phyloP scores from a whole-genome alignment of 2,797 vertebrate genomes.

The Ibycter americanus region DNA sequence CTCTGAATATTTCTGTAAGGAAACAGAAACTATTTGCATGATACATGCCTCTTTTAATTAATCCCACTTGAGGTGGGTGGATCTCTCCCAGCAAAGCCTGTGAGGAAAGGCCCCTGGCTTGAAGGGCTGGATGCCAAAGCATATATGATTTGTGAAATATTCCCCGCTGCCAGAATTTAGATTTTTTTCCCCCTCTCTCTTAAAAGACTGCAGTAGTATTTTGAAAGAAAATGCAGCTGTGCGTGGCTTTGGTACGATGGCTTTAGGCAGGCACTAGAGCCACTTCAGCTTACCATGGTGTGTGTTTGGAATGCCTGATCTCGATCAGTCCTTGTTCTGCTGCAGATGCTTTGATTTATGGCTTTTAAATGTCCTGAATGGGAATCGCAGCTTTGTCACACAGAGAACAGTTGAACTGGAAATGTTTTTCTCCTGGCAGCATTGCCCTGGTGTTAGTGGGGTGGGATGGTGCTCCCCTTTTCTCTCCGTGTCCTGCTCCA shows the following conservation, averaged over 20 bases:
- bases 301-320: background rate
- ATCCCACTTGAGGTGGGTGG: constrained; percentile 71
- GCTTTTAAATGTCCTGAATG: constrained; percentile 51
- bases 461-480: constrained; percentile 14
- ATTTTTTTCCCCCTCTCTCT: constrained; percentile 9
- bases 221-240: constrained; percentile 42
- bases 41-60: constrained; percentile 66
- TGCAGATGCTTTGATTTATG: constrained; percentile 43
- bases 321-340: constrained; percentile 4
- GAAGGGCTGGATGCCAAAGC: constrained; percentile 37
- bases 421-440: constrained; percentile 53
- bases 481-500: background rate
- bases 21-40: constrained; percentile 63
- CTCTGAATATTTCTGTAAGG: constrained; percentile 57
- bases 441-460: background rate
- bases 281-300: background rate
- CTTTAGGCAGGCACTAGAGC: constrained; percentile 8
- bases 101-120: constrained; percentile 49
- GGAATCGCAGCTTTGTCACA: constrained; percentile 39
- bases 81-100: constrained; percentile 59
- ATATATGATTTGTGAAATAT: constrained; percentile 59
- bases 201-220: constrained; percentile 40
- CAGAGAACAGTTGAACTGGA: constrained; percentile 51
- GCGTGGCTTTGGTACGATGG: background rate
- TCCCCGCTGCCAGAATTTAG: constrained; percentile 38